A percentile compares a stretch with the other conserved stretches of the same genome.
Evolutionary conservation across 1,140 invertebrate species (phyloP).

Genomic region (Pseudomyrmex cubaensis): DNA sequence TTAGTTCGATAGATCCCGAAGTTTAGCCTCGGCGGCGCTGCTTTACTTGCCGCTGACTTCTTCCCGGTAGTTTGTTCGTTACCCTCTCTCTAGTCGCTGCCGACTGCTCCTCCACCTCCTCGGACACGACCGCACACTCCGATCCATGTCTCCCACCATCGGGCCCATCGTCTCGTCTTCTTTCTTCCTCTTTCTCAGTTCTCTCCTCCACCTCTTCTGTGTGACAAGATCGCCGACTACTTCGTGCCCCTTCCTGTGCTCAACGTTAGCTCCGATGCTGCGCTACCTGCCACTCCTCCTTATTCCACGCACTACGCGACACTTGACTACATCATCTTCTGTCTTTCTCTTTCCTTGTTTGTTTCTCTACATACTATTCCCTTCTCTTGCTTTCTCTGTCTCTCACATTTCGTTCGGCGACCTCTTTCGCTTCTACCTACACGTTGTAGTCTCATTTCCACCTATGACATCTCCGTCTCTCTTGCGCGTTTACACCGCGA

Average conservation of each 20-base stretch:
- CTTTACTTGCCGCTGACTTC: constrained; percentile 83
- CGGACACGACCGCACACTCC: constrained; percentile 68
- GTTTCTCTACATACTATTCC: constrained; percentile 6
- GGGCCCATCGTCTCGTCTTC: constrained; percentile 51
- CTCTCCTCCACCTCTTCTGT: constrained; percentile 20
- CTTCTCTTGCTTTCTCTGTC: constrained; percentile 38
- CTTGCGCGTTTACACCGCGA: constrained; percentile 51
- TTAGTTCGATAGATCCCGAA: constrained; percentile 84
- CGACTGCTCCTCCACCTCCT: constrained; percentile 59
- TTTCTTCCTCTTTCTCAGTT: constrained; percentile 59
- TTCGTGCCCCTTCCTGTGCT: constrained; percentile 67
- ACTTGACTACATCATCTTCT: constrained; percentile 72
- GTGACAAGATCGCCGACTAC: constrained; percentile 66
- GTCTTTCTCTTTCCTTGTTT: constrained; percentile 42
- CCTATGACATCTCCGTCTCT: constrained; percentile 21
- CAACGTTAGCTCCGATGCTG: constrained; percentile 64
- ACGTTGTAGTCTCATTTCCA: constrained; percentile 1
- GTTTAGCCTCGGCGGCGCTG: constrained; percentile 83
- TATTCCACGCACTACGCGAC: constrained; percentile 74
- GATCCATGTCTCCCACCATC: constrained; percentile 56
- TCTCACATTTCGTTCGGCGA: neutral
- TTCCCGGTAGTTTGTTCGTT: constrained; percentile 84
- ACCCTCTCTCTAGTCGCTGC: constrained; percentile 66
- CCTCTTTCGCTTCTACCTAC: constrained; percentile 5
- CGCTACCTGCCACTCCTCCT: constrained; percentile 73